Evolutionary conservation across 2,888 invertebrate genomes (phyloP), one percentile per base, ranked within the genome.

Genomic region (Brachylomia viminalis): DNA sequence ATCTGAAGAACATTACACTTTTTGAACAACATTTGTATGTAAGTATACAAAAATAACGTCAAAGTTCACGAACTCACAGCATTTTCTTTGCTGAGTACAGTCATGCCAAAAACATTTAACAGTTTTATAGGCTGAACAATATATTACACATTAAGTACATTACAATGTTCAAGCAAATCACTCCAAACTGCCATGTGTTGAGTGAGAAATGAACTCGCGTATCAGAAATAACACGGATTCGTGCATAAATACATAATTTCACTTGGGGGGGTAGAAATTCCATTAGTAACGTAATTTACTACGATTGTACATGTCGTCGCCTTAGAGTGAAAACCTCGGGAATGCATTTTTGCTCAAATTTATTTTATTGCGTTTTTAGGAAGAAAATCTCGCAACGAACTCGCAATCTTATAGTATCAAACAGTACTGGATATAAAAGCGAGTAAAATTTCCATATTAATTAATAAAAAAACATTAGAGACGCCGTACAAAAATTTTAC

Each of bases 141-240:
- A 52, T 73, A 73, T 68, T n/a, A 38, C 30, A 75, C 64, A 65
- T 52, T 30, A 49, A 47, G 5, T 30, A 52, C 56, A 27, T 23
- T 47, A 59, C 27, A 69, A 71, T 45, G 58, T 81, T 76, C 30
- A 23, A 47, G 38, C 38, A 71, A 77, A 71, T 77, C 52, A 68
- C 52, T 71, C 76, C 8, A 38, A 49, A 66, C 81, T 47, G 70
- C 64, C 70, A 20, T 20, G 58, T 64, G 62, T 68, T 20, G 20
- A 61, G 42, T 66, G 70, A 80, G 45, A 68, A 81, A 80, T 81
- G 76, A 76, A 76, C 81, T 23, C 33, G n/a, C 42, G 15, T 71
- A 77, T 77, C 52, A 62, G 58, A 54, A 71, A 52, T 27, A 62
- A 58, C 79, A 64, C 6, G 47, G 33, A 68, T 68, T 67, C 68